Percentiles rank a stretch among this genome's conserved stretches.
These are phyloP conservation scores for Lepidocyrtoides sp. DNA, from an alignment of 2,888 invertebrate species.

Conservation along the genomic window DNA sequence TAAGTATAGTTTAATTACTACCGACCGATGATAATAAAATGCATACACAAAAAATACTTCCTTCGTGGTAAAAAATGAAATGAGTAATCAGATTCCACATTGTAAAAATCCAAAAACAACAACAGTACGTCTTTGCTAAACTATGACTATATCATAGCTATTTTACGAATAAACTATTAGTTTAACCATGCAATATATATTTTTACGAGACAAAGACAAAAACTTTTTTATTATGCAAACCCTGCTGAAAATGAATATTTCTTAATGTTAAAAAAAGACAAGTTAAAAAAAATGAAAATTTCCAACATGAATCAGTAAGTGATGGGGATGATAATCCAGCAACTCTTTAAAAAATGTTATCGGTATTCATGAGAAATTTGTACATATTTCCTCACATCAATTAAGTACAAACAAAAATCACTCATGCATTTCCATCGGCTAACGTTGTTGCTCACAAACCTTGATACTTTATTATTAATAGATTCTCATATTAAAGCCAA, in stretches of 20 bases:
- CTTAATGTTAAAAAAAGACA: too few relatives aligned
- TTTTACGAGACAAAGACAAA: too few relatives aligned
- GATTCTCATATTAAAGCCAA: background rate
- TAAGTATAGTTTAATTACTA: background rate
- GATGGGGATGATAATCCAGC: background rate
- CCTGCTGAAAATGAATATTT: too few relatives aligned
- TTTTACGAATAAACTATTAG: too few relatives aligned
- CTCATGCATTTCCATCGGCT: background rate
- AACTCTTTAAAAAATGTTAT: background rate
- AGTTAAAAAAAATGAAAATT: too few relatives aligned
- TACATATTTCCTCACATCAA: slow-evolving; percentile 25
- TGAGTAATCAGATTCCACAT: background rate
- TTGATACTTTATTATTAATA: background rate
- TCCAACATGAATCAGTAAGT: background rate
- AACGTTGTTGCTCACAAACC: background rate
- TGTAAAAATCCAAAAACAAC: background rate
- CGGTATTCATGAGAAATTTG: slow-evolving; percentile 20
- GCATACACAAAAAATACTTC: slow-evolving; percentile 6
- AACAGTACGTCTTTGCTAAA: too few relatives aligned
- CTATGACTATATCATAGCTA: too few relatives aligned
- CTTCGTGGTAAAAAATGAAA: background rate
- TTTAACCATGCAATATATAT: too few relatives aligned
- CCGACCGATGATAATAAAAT: background rate
- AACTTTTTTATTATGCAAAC: too few relatives aligned
- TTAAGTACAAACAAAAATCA: background rate